phyloP scores from a whole-genome alignment of 2,888 invertebrate genomes.

The Xestia ashworthii region DNA sequence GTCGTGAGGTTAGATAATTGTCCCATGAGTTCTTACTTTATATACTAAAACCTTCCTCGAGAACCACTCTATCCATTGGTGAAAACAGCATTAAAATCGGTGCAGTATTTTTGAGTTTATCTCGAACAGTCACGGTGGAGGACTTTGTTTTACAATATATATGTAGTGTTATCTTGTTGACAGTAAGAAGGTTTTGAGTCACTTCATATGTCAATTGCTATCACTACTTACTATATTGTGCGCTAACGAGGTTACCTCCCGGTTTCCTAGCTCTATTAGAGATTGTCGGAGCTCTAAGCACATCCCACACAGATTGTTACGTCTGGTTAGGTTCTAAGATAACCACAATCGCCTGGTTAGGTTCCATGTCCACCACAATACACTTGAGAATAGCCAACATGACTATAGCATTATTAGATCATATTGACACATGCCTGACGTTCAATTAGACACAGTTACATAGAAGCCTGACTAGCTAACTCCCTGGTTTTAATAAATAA shows the following conservation, averaged over 20 bases:
- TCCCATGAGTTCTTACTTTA: too few relatives aligned
- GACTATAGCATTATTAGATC: not conserved
- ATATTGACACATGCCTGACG: not conserved
- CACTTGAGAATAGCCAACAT: constrained; percentile 31
- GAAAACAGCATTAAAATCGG: too few relatives aligned
- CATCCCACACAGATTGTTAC: constrained; percentile 16
- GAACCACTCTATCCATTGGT: too few relatives aligned
- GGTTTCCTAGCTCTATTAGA: constrained; percentile 2
- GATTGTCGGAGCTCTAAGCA: not conserved
- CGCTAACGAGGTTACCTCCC: not conserved
- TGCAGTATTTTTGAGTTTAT: too few relatives aligned
- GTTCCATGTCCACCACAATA: constrained; percentile 5
- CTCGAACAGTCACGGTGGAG: too few relatives aligned
- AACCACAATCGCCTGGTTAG: constrained; percentile 8
- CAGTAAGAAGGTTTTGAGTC: not conserved
- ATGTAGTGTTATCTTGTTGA: not conserved
- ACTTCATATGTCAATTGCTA: not conserved
- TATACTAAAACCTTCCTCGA: too few relatives aligned
- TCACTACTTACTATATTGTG: not conserved
- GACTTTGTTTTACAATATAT: too few relatives aligned
- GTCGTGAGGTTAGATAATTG: too few relatives aligned
- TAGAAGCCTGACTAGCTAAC: not conserved
- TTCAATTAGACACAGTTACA: too few relatives aligned
- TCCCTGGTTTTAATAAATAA: not conserved
- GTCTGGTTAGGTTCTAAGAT: not conserved